Evolutionary conservation across 2,888 invertebrate species (phyloP).

Genomic region (Ormyrus thymus): DNA sequence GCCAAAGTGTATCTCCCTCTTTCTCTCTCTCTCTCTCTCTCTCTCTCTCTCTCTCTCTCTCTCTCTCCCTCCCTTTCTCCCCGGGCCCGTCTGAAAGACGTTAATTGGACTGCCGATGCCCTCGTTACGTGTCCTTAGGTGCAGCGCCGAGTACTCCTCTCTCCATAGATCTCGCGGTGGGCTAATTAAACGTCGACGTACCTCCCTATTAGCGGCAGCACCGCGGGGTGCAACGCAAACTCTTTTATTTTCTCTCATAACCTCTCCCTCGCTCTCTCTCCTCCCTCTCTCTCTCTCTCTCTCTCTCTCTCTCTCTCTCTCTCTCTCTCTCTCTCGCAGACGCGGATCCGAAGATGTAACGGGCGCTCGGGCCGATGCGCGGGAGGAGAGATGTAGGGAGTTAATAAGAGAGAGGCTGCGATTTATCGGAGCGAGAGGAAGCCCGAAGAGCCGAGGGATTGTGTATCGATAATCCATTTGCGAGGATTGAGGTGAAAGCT

Average conservation of each 20-base stretch:
- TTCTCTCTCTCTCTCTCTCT: neutral
- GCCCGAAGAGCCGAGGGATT: neutral
- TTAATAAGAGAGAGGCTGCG: neutral
- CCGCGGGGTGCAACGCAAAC: slow-evolving; percentile 57
- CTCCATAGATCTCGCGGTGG: slow-evolving; percentile 64
- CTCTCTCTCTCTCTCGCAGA: slow-evolving; percentile 1
- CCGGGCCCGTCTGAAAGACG: slow-evolving; percentile 53
- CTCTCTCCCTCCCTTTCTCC: neutral
- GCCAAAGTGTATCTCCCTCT: slow-evolving; percentile 2
- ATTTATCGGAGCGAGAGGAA: neutral
- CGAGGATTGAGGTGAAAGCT: slow-evolving; percentile 22
- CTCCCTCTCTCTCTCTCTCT: slow-evolving; percentile 32
- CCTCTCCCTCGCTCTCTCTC: neutral
- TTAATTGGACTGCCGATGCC: slow-evolving; percentile 59
- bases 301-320: slow-evolving; percentile 34
- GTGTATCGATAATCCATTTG: slow-evolving; percentile 44
- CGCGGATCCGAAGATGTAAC: slow-evolving; percentile 25
- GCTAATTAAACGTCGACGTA: slow-evolving; percentile 67
- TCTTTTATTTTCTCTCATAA: slow-evolving; percentile 18
- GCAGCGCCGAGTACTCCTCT: slow-evolving; percentile 24
- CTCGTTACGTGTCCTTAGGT: slow-evolving; percentile 58
- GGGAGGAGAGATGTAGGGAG: no score
- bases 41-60: neutral
- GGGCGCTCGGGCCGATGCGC: slow-evolving; percentile 7
- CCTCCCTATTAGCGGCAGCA: slow-evolving; percentile 65